A percentile compares a stretch with the other conserved stretches of the same genome.
Evolutionary conservation across 2,888 invertebrate species (phyloP).

Genomic region (Geophilus truncorum): DNA sequence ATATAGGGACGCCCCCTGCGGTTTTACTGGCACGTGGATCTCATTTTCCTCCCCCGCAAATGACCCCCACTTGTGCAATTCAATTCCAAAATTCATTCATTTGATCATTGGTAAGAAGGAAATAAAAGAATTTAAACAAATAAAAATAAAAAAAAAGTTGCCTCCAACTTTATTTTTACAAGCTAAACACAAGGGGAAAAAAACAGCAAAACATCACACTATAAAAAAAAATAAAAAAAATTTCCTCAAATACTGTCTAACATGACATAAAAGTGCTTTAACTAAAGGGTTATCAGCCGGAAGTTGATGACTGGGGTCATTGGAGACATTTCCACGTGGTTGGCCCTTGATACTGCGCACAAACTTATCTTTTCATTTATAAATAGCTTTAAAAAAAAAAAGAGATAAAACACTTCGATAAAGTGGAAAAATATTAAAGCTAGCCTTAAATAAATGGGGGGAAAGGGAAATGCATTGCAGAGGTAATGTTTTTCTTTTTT

Average conservation of each 20-base stretch:
- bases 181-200: background rate
- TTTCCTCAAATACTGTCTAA: background rate
- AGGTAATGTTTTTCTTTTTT: no score
- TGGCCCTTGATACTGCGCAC: background rate
- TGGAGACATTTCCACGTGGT: background rate
- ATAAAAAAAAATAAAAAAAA: background rate
- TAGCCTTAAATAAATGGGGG: no score
- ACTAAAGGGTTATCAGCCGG: background rate
- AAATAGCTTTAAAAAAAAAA: background rate
- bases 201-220: background rate
- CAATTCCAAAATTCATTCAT: background rate
- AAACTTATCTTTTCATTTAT: background rate
- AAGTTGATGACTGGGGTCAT: background rate
- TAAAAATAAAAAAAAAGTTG: background rate
- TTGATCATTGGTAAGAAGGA: background rate
- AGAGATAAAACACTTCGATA: background rate
- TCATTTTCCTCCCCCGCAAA: background rate
- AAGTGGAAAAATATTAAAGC: background rate
- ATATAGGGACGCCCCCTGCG: background rate
- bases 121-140: background rate
- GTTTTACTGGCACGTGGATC: background rate
- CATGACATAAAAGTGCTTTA: background rate
- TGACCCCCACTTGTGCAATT: background rate
- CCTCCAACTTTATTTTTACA: background rate
- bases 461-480: no score